Evolutionary conservation across 1,140 invertebrate genomes (phyloP), one percentile per base, ranked within the genome.

Genomic region (Papilio dardanus): DNA sequence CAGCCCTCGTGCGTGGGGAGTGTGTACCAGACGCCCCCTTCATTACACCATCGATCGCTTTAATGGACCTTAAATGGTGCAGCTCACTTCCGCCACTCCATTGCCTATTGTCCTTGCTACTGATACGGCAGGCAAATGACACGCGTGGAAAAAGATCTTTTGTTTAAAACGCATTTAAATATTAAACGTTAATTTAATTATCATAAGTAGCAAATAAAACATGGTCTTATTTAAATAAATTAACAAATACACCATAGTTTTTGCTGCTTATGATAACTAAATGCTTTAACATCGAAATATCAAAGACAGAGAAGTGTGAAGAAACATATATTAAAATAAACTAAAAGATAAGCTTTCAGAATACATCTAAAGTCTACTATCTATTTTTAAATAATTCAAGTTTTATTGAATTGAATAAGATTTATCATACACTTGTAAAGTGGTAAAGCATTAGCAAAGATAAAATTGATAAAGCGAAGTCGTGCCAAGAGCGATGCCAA

Each of bases 41-140:
- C 77, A 76, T 81, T 76, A 78, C 78, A 75, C 77, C 75, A 87
- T 82, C 85, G 84, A 87, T 89, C 83, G 80, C 28, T 80, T 83
- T 83, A 81, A 85, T 85, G 76, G 80, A 84, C 83, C 81, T 82
- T 76, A 85, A 88, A 84, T 81, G 77, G 80, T 76, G 69, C 75
- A 71, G 73, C 21, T 75, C 74, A 78, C 69, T 37, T 67, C 58
- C 37, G 37, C 24, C 24, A 74, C n/a, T 62, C 14, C 50, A 35
- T 5, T 37, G 19, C 42, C 35, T 50, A 71, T 62, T 62, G 24
- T 62, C 54, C 12, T 28, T 62, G 1, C 54, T 62, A 62, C 10
- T 28, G 54, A 62, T 14, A 62, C 24, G 54, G 54, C 54, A 14
- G 12, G 8, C 54, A 62, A 62, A 62, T 62, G 24, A 58, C 21